phyloP scores from a whole-genome alignment of 2,888 invertebrate species.

The Dichetophora obliterata region DNA sequence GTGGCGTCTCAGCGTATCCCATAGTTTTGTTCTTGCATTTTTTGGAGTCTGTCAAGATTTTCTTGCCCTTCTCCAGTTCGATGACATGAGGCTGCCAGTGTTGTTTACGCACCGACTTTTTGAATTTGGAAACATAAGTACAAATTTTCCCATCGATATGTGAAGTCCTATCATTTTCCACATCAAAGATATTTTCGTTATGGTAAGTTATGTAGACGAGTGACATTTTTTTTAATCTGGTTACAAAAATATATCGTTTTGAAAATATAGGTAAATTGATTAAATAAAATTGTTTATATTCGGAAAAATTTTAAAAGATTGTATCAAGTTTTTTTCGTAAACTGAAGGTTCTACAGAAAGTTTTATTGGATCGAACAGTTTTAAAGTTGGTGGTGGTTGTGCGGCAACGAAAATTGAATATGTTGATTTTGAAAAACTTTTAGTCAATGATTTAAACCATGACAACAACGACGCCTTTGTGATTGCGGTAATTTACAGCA shows the following conservation, averaged over 20 bases:
- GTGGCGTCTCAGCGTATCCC: slow-evolving; percentile 77
- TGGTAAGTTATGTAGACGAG: slow-evolving; percentile 76
- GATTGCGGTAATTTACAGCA: too few relatives aligned
- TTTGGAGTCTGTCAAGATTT: slow-evolving; percentile 68
- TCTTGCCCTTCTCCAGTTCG: slow-evolving; percentile 61
- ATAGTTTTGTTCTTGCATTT: slow-evolving; percentile 75
- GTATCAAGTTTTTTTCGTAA: too few relatives aligned
- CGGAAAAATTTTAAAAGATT: background rate
- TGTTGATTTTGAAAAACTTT: background rate
- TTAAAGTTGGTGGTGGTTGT: background rate
- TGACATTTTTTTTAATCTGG: slow-evolving; percentile 71
- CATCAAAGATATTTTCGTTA: slow-evolving; percentile 77
- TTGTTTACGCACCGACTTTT: slow-evolving; percentile 49
- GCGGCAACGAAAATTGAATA: background rate
- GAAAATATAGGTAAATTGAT: slow-evolving; percentile 7
- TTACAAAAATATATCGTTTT: background rate
- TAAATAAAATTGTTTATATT: slow-evolving; percentile 6
- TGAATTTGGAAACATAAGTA: slow-evolving; percentile 46
- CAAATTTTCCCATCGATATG: slow-evolving; percentile 34
- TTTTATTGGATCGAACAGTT: background rate
- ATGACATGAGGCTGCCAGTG: slow-evolving; percentile 65
- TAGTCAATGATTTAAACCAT: background rate
- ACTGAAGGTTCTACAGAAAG: background rate
- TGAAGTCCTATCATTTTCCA: slow-evolving; percentile 50
- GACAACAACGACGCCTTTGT: too few relatives aligned